phyloP scores from a whole-genome alignment of 2,797 vertebrate species.

The Peromyscus melanophrys region DNA sequence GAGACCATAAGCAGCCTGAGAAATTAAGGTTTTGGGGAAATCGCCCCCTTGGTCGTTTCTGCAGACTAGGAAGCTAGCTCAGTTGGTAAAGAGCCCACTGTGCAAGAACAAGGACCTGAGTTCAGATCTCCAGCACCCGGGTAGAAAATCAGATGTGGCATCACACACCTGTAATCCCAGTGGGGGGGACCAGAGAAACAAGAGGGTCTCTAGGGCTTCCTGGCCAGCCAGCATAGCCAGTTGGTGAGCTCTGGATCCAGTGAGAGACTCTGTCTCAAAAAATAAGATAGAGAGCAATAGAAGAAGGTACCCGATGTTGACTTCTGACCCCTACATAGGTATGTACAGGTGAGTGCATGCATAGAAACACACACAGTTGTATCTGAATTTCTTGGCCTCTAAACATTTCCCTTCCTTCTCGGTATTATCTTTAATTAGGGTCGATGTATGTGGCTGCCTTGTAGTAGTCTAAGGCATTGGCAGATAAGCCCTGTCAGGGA shows the following conservation, averaged over 20 bases:
- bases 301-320: neutral
- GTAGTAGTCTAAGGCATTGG: neutral
- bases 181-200: neutral
- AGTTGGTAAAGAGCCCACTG: neutral
- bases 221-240: neutral
- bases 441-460: accelerated
- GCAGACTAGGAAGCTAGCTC: neutral
- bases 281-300: neutral
- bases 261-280: neutral
- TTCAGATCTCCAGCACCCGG: neutral
- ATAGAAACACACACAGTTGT: neutral
- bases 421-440: neutral
- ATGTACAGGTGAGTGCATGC: neutral
- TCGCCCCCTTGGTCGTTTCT: neutral
- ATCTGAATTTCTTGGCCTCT: neutral
- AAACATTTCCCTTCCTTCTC: neutral
- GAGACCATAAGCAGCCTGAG: neutral
- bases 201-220: neutral
- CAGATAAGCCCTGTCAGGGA: neutral
- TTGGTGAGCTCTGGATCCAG: neutral
- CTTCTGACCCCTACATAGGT: neutral
- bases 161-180: neutral
- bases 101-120: neutral
- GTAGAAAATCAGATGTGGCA: neutral
- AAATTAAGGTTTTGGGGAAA: neutral